A percentile compares a stretch with the other conserved stretches of the same genome.
phyloP scores from a whole-genome alignment of 2,113 vertebrate species.

The Chloroceryle aenea region DNA sequence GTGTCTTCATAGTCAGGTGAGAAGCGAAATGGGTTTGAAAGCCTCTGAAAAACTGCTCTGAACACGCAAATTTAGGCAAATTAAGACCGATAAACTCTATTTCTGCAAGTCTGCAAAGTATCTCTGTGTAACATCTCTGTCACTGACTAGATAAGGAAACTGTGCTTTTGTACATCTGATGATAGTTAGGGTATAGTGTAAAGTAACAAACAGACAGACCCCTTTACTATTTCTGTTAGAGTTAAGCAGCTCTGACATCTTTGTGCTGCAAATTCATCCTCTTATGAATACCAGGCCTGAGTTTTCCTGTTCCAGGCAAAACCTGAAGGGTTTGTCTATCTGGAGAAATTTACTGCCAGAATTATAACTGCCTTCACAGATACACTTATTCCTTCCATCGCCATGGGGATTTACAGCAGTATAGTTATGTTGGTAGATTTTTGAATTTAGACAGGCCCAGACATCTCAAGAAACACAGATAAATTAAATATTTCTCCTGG shows the following conservation, averaged over 20 bases:
- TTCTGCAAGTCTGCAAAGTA: background rate
- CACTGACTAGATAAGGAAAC: background rate
- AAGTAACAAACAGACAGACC: background rate
- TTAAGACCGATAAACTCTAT: background rate
- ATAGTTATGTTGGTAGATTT: slow-evolving; percentile 35
- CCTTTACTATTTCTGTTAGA: background rate
- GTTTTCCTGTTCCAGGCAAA: background rate
- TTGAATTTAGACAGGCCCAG: slow-evolving; percentile 27
- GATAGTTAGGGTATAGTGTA: background rate
- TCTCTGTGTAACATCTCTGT: background rate
- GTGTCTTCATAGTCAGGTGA: background rate
- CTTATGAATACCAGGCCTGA: slow-evolving; percentile 3
- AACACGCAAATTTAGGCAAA: background rate
- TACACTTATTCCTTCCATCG: slow-evolving; percentile 2
- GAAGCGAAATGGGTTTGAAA: background rate
- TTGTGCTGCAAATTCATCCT: background rate
- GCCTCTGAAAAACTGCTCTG: background rate
- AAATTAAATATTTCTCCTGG: slow-evolving; percentile 36
- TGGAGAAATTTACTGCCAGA: slow-evolving; percentile 44
- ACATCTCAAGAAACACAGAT: slow-evolving; percentile 17
- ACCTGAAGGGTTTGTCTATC: slow-evolving; percentile 13
- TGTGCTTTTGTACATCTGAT: background rate
- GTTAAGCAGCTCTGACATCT: background rate
- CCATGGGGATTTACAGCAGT: background rate
- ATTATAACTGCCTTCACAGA: background rate